Evolutionary conservation across 2,113 vertebrate species (phyloP).

Genomic region (Centrocercus urophasianus): DNA sequence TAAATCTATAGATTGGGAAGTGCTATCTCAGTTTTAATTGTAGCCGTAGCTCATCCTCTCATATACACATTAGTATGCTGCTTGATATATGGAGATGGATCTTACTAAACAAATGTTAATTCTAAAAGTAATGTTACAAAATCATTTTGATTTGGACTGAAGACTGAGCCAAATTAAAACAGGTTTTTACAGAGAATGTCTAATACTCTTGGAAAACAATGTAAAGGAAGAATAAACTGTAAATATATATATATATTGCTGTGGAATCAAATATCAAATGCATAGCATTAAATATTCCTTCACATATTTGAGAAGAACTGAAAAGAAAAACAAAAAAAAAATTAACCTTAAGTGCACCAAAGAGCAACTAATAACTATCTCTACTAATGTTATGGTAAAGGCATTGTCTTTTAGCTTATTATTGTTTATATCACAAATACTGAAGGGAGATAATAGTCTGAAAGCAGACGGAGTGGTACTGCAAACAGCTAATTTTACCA

Average conservation of each 20-base stretch:
- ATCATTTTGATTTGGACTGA: not conserved
- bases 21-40: not conserved
- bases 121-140: not conserved
- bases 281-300: not conserved
- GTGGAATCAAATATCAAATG: not conserved
- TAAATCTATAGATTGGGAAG: not conserved
- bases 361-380: not conserved
- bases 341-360: not conserved
- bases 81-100: not conserved
- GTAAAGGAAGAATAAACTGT: not conserved
- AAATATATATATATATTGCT: not conserved
- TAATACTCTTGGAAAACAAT: not conserved
- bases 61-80: not conserved
- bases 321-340: not conserved
- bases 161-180: not conserved
- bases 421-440: not conserved
- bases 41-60: not conserved
- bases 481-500: not conserved
- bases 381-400: not conserved
- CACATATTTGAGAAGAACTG: not conserved
- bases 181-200: not conserved
- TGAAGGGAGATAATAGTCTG: not conserved
- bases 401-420: not conserved
- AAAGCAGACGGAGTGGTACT: accelerated
- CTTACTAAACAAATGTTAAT: not conserved